Conservation (phyloP, 2,888 invertebrate genomes). For the Endotricha flammealis region DNA sequence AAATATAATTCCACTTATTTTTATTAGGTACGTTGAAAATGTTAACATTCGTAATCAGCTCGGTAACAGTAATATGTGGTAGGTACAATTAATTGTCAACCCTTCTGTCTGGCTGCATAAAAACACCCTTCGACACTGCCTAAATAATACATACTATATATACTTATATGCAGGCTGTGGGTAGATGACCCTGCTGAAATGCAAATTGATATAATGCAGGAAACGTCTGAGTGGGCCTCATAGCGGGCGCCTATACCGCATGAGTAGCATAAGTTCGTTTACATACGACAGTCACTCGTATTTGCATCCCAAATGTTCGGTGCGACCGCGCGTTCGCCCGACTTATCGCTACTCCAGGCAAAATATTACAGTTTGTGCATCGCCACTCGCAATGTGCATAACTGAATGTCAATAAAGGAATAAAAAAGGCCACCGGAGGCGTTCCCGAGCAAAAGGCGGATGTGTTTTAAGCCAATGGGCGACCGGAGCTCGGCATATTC, state of each 20-base stretch:
- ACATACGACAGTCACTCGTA: constrained; percentile 73
- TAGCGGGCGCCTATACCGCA: constrained; percentile 70
- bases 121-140: constrained; percentile 7
- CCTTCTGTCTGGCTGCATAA: constrained; percentile 6
- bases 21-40: too few species aligned
- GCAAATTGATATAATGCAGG: constrained; percentile 78
- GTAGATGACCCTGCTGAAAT: constrained; percentile 58
- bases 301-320: constrained; percentile 77
- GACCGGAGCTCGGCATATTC: constrained; percentile 73
- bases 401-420: constrained; percentile 76
- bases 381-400: constrained; percentile 73
- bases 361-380: constrained; percentile 77
- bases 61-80: too few species aligned
- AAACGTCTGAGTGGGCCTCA: constrained; percentile 77
- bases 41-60: too few species aligned
- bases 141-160: constrained; percentile 12
- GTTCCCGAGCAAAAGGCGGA: constrained; percentile 72
- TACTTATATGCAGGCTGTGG: constrained; percentile 22
- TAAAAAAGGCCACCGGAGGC: constrained; percentile 74
- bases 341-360: constrained; percentile 66
- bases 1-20: too few species aligned
- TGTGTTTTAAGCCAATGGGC: constrained; percentile 73
- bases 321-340: constrained; percentile 59
- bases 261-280: constrained; percentile 76
- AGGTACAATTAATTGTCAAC: constrained; percentile 4